Base-by-base conservation (phyloP, 2,797 vertebrate genomes). In the Amblyraja radiata region DNA sequence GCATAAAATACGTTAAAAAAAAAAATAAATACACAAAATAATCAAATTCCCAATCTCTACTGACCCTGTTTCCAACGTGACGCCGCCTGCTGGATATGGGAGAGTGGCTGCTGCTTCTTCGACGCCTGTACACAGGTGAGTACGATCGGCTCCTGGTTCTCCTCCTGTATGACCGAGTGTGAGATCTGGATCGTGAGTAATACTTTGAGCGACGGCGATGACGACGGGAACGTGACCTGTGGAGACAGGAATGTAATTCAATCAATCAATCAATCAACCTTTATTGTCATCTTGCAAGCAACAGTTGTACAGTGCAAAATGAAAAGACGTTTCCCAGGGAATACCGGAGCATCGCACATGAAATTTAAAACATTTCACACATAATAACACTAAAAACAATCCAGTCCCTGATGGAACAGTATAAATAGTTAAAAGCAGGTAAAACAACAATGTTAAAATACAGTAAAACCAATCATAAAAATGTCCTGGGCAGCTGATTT, bases 111-210 rank as follows among this genome's bases (percentile, higher is more conserved):
- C 46, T 46, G 90, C 90, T 92, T 92, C 90, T 54, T 71, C 90
- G 36, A 28, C 90, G 90, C 71, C 90, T 74, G 13, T 92, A 92
- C 0, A 46, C 90, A 74, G 90, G 90, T 6, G 90, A 92, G 46
- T 92, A 92, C 25, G 90, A 92, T 76, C 90, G 39, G 71, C 71
- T 92, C 71, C 90, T 92, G 39, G 46, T 25, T 16, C 71, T 28
- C n/a, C 90, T 74, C 25, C 90, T 92, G 71, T 92, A 92, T 2
- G 90, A 92, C 39, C 90, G 39, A n/a, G 90, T 14, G 46, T 74
- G 90, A 6, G 90, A 92, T 58, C 90, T 76, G 36, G 90, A 92
- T 92, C 90, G 71, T n/a, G 90, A 92, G n/a, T 92, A 92, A 39
- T 92, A 74, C 71, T 74, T 76, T 6, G 90, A 92, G 21, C 71